Evolutionary conservation across 2,888 invertebrate genomes (phyloP).

Genomic region (Thecocarcelia acutangulata): DNA sequence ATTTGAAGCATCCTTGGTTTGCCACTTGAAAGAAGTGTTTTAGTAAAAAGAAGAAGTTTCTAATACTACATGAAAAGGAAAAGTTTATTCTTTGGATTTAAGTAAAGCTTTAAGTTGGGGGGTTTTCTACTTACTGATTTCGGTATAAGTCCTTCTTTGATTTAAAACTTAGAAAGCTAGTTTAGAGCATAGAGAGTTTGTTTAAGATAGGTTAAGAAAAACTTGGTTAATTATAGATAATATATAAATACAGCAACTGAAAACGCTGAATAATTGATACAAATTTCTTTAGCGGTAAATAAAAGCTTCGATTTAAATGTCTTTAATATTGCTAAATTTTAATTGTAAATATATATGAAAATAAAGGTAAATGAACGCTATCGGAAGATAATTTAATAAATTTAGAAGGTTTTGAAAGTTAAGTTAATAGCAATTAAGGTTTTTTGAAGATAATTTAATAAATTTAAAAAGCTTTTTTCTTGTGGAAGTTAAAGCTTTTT

Average conservation of each 20-base stretch:
- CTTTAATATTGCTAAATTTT: neutral
- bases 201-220: constrained; percentile 33
- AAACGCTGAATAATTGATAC: constrained; percentile 20
- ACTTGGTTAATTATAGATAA: constrained; percentile 23
- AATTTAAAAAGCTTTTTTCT: neutral
- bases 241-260: constrained; percentile 58
- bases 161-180: constrained; percentile 64
- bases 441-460: too few relatives aligned
- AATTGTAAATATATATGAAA: too few relatives aligned
- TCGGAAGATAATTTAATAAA: neutral
- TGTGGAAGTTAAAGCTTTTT: constrained; percentile 5
- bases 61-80: constrained; percentile 26
- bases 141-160: constrained; percentile 29
- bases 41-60: constrained; percentile 31
- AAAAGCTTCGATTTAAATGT: constrained; percentile 28
- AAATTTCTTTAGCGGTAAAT: constrained; percentile 7
- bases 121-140: constrained; percentile 39
- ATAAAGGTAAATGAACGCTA: too few relatives aligned
- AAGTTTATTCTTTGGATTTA: constrained; percentile 40
- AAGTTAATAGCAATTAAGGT: too few relatives aligned
- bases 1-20: constrained; percentile 9
- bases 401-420: neutral
- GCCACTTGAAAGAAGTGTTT: too few relatives aligned
- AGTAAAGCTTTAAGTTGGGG: constrained; percentile 65
- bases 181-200: constrained; percentile 41